Percentiles rank a stretch among this genome's conserved stretches.
Evolutionary conservation across 1,140 invertebrate species (phyloP).

Genomic region (Drosophila teissieri): DNA sequence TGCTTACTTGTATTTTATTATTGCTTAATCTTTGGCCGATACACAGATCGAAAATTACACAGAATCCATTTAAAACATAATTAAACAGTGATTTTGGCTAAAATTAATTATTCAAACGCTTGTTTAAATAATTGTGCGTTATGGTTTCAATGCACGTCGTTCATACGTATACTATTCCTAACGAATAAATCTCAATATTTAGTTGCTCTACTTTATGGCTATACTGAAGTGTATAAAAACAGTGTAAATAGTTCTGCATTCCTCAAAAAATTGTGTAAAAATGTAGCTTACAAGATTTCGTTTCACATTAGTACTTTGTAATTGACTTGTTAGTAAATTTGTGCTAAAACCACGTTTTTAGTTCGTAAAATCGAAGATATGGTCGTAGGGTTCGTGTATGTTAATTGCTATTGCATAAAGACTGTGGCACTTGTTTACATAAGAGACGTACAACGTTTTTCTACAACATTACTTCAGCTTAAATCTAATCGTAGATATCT

Average conservation of each 20-base stretch:
- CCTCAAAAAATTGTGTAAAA: slow-evolving; percentile 61
- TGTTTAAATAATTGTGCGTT: slow-evolving; percentile 19
- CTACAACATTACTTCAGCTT: slow-evolving; percentile 9
- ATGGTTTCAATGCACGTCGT: slow-evolving; percentile 5
- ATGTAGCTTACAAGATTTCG: slow-evolving; percentile 32
- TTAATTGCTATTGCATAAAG: slow-evolving; percentile 42
- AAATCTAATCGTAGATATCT: slow-evolving; percentile 10
- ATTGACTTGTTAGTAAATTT: slow-evolving; percentile 60
- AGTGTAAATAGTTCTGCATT: slow-evolving; percentile 48
- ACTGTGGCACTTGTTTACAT: slow-evolving; percentile 78
- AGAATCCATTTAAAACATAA: slow-evolving; percentile 54
- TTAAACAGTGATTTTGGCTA: slow-evolving; percentile 45
- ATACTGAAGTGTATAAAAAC: slow-evolving; percentile 32
- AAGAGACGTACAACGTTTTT: slow-evolving; percentile 50
- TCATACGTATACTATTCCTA: slow-evolving; percentile 17
- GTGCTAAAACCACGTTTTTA: slow-evolving; percentile 27
- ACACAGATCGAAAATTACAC: slow-evolving; percentile 72
- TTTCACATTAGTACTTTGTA: slow-evolving; percentile 39
- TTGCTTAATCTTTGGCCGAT: slow-evolving; percentile 81
- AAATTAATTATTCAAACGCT: slow-evolving; percentile 19
- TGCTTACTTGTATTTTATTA: slow-evolving; percentile 72
- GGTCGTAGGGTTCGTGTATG: slow-evolving; percentile 20
- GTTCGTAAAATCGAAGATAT: slow-evolving; percentile 33
- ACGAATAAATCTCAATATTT: slow-evolving; percentile 33
- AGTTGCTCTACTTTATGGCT: slow-evolving; percentile 53